Base-by-base conservation (phyloP, 2,888 invertebrate genomes). In the Eupelmus urozonus region DNA sequence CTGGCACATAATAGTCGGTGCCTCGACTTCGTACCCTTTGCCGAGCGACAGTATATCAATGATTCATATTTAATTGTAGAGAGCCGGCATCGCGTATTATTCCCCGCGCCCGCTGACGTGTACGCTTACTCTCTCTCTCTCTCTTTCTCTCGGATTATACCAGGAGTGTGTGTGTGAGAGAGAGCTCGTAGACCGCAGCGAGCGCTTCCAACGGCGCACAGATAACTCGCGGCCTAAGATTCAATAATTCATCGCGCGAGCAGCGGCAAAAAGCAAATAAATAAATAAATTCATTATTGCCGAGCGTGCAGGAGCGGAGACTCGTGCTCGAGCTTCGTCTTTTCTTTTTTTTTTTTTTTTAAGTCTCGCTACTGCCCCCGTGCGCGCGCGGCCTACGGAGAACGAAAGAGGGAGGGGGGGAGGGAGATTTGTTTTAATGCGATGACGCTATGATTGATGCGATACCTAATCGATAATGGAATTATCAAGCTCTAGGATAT, bases 51-150 rank as follows among this genome's bases (percentile, higher is more conserved):
- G 71, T 72, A 62, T 78, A 78, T 80, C 80, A 80, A 80, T 80
- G 80, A 80, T 80, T 80, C 80, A 80, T 80, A 80, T 80, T 78
- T 80, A 80, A 80, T 80, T 80, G 80, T 72, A 70, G 80, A 80
- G 79, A 72, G 74, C 72, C 55, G 63, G 76, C 66, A 53, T 77
- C 79, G 76, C 77, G 81, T 75, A 76, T 67, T 75, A 78, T 70
- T 80, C 53, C 71, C 74, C 53, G 66, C 23, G 57, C 66, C 53
- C 63, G 77, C 71, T 74, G 80, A 81, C 81, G 79, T 71, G 76
- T 63, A 40, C 75, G 76, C 62, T n/a, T n/a, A n/a, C n/a, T n/a
- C n/a, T n/a, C n/a, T 40, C 40, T 40, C 40, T 40, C 40, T 40
- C 40, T 40, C 40, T 40, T 11, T 40, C 40, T 40, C 40, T 34